Percentiles rank a stretch among this genome's conserved stretches.
These are phyloP conservation scores for Triplophysa tibetana DNA, from an alignment of 2,113 vertebrate species.

Conservation along the genomic window DNA sequence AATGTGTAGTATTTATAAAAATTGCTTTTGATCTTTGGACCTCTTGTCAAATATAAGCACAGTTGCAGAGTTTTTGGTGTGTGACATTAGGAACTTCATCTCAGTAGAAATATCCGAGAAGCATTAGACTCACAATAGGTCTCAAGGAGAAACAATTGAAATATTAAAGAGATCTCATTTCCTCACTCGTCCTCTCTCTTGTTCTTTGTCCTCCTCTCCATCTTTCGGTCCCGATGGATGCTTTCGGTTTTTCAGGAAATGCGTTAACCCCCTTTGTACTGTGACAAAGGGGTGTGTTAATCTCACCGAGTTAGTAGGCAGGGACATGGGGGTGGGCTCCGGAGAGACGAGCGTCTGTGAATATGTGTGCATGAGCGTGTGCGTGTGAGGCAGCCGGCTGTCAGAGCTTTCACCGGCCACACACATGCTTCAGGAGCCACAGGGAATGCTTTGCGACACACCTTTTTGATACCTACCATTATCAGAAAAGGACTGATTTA, in stretches of 20 bases:
- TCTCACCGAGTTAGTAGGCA: conserved; percentile 65
- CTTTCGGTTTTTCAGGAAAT: conserved; percentile 58
- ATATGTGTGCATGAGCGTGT: conserved; percentile 26
- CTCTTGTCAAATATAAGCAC: no score
- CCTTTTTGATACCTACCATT: conserved; percentile 10
- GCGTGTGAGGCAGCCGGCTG: conserved; percentile 7
- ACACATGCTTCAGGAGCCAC: conserved; percentile 12
- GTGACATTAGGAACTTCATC: no score
- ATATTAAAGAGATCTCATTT: no score
- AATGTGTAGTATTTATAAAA: no score
- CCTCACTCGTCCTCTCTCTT: background rate
- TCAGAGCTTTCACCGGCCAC: conserved; percentile 24
- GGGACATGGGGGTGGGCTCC: conserved; percentile 16
- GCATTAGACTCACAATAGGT: no score
- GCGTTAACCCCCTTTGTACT: conserved; percentile 76
- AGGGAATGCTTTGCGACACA: conserved; percentile 7
- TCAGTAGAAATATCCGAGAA: no score
- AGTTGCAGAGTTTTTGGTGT: no score
- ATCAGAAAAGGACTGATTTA: background rate
- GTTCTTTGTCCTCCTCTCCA: background rate
- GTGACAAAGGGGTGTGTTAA: conserved; percentile 74
- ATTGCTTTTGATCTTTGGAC: no score
- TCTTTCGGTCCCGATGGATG: conserved; percentile 23
- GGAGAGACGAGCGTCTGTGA: conserved; percentile 13
- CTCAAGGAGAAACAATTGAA: no score